Base-by-base conservation (phyloP, 1,140 invertebrate genomes). In the Diorhabda elongata region DNA sequence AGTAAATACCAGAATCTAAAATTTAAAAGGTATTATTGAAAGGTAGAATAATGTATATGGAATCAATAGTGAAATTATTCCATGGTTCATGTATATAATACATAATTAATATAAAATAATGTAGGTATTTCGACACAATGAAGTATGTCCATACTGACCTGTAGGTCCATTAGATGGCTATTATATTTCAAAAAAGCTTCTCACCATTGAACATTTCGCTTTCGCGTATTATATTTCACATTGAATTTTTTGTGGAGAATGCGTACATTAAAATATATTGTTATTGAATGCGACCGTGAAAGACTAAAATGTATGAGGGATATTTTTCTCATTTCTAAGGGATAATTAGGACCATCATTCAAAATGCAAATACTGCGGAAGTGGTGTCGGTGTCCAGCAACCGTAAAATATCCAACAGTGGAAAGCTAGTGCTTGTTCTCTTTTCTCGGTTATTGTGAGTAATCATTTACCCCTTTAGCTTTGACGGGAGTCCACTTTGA, bases 281-380 rank as follows among this genome's bases (percentile, higher is more conserved):
- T 52, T 8, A 8, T 52, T 64, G 63, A 45, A 5, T 64, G 42
- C 42, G 63, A 52, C 44, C 45, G 52, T n/a, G 57, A 44, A 44
- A 47, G 45, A 64, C 42, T 9, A 64, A 57, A 64, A 26, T 43
- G 42, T 64, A n/a, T 52, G n/a, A 56, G 45, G 63, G 45, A 56
- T 64, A 64, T 64, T 64, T 64, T 64, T 64, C 63, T 64, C 63
- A 41, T 64, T 64, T 44, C 42, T 64, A 52, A 60, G 44, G 57
- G 65, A 67, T 61, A 67, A 67, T 67, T 67, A 67, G 43, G 65
- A 61, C 58, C 45, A 67, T 67, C 58, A 67, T 67, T 67, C 65
- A 67, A 67, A 67, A 67, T 67, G 65, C 65, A 67, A 67, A 67
- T 67, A 67, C 65, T 58, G 43, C 65, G 45, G 65, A 67, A 67